Percentiles rank a stretch among this genome's conserved stretches.
These are phyloP conservation scores for Cephalopholis sonnerati DNA, from an alignment of 2,113 vertebrate species.

Conservation along the genomic window DNA sequence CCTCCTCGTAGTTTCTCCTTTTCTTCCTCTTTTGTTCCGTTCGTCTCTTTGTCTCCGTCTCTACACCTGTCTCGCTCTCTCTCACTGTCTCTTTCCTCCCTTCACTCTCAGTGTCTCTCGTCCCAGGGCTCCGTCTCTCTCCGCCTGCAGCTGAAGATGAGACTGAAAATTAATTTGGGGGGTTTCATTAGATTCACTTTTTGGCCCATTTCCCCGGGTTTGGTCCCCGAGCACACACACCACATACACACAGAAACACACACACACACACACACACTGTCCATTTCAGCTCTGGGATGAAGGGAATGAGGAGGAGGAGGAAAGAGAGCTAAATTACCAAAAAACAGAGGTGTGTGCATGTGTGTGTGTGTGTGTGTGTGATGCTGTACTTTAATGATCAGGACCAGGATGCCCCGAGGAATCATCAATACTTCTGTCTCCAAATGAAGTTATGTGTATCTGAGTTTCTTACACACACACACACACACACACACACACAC, in stretches of 20 bases:
- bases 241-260: slow-evolving; percentile 19
- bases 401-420: slow-evolving; percentile 21
- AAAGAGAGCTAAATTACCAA: slow-evolving; percentile 14
- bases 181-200: slow-evolving; percentile 83
- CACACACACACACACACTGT: slow-evolving; percentile 33
- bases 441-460: slow-evolving; percentile 20
- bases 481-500: background rate
- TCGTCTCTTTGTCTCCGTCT: slow-evolving; percentile 36
- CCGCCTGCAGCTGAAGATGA: slow-evolving; percentile 81
- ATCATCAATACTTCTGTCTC: slow-evolving; percentile 42
- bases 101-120: slow-evolving; percentile 14
- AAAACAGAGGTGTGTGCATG: slow-evolving; percentile 19
- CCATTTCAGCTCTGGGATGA: slow-evolving; percentile 52
- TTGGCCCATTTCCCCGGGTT: slow-evolving; percentile 83
- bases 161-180: slow-evolving; percentile 83
- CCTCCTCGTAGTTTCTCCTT: background rate
- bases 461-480: background rate
- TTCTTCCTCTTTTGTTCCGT: slow-evolving; percentile 5
- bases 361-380: slow-evolving; percentile 39
- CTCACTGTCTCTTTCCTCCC: background rate
- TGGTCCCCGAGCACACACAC: slow-evolving; percentile 69
- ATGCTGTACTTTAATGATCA: slow-evolving; percentile 36
- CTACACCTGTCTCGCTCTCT: background rate
- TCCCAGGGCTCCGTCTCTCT: slow-evolving; percentile 13
- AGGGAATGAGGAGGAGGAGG: slow-evolving; percentile 33